Evolutionary conservation across 2,113 vertebrate species (phyloP).

Genomic region (Penelope pileata): DNA sequence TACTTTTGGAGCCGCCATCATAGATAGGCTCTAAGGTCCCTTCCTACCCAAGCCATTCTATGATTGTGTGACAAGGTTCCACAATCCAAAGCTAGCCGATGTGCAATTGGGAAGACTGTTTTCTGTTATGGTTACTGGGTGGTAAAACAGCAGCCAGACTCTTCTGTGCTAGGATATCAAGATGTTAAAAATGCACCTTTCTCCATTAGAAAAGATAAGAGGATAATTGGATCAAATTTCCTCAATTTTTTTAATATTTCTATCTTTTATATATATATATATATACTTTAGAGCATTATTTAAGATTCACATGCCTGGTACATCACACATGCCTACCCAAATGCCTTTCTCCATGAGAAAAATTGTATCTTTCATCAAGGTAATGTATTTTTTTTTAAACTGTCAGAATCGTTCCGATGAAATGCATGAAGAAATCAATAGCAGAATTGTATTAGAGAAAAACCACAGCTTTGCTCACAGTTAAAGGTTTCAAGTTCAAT

Average conservation of each 20-base stretch:
- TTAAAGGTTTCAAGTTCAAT: constrained; percentile 64
- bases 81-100: background rate
- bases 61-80: background rate
- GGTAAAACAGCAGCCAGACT: background rate
- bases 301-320: constrained; percentile 38
- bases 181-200: background rate
- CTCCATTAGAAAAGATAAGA: background rate
- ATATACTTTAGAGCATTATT: background rate
- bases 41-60: background rate
- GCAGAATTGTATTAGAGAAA: constrained; percentile 69
- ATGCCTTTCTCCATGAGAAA: constrained; percentile 39
- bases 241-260: background rate
- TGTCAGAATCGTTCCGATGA: constrained; percentile 66
- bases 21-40: background rate
- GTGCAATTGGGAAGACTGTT: background rate
- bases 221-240: background rate
- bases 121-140: background rate
- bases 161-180: background rate
- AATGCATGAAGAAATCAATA: constrained; percentile 66
- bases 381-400: constrained; percentile 63
- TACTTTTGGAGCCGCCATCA: no score
- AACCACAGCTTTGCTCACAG: constrained; percentile 55
- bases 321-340: constrained; percentile 36
- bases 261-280: background rate
- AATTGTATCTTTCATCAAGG: constrained; percentile 57